A percentile compares a stretch with the other conserved stretches of the same genome.
phyloP scores from a whole-genome alignment of 1,140 invertebrate species.

The Drosophila kohkoa region DNA sequence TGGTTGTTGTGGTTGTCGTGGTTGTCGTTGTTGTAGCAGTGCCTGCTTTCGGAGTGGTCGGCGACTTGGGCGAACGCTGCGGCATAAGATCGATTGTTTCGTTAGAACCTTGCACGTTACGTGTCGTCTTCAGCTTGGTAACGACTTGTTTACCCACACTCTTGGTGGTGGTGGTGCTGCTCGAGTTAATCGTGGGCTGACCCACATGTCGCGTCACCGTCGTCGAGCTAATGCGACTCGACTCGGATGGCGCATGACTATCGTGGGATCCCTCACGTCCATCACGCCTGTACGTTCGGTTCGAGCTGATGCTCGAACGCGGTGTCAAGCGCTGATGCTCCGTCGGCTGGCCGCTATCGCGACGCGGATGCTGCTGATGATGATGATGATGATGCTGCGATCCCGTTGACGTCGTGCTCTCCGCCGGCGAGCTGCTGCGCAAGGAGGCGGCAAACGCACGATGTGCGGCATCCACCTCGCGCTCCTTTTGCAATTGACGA shows the following conservation, averaged over 20 bases:
- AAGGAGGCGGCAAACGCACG: constrained; percentile 90
- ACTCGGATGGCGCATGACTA: constrained; percentile 76
- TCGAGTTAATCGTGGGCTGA: constrained; percentile 23
- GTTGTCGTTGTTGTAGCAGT: constrained; percentile 17
- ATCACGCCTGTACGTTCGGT: constrained; percentile 61
- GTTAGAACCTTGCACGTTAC: constrained; percentile 57
- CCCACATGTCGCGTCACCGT: constrained; percentile 69
- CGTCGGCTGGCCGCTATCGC: constrained; percentile 44
- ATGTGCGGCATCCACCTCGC: constrained; percentile 88
- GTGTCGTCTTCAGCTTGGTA: constrained; percentile 58
- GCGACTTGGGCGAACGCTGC: constrained; percentile 64
- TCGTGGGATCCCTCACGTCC: constrained; percentile 78
- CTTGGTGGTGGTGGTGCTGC: constrained; percentile 48
- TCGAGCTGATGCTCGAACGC: constrained; percentile 75
- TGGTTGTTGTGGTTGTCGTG: constrained; percentile 50
- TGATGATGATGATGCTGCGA: constrained; percentile 36
- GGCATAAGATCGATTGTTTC: constrained; percentile 69
- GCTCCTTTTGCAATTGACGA: constrained; percentile 84
- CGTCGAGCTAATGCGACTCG: constrained; percentile 76
- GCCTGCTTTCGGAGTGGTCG: constrained; percentile 27
- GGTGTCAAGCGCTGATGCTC: constrained; percentile 62
- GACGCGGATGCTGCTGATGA: constrained; percentile 27
- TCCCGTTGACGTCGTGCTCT: constrained; percentile 60
- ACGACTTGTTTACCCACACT: constrained; percentile 60
- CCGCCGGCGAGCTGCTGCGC: constrained; percentile 86